Conservation (phyloP, 2,888 invertebrate genomes). For the Eledone cirrhosa region DNA sequence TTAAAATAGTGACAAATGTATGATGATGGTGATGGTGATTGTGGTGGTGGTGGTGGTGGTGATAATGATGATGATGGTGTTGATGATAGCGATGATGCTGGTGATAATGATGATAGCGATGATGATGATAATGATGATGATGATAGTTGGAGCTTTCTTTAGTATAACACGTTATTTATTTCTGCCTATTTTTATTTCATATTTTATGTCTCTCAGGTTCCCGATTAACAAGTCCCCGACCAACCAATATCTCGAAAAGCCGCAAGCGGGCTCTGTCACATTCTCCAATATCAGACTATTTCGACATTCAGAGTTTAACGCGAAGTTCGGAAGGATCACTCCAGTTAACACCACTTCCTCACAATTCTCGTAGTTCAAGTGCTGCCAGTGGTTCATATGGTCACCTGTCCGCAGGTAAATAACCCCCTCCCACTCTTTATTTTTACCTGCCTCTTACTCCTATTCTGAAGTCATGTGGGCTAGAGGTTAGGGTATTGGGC, state of each 20-base stretch:
- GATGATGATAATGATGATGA: neutral
- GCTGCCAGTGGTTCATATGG: constrained; percentile 94
- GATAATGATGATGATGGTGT: no score
- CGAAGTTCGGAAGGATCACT: constrained; percentile 91
- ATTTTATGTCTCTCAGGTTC: constrained; percentile 68
- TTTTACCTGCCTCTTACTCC: neutral
- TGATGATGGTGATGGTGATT: no score
- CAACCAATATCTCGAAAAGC: constrained; percentile 67
- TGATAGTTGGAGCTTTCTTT: neutral
- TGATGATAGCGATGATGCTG: no score
- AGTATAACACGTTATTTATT: neutral
- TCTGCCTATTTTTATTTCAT: neutral
- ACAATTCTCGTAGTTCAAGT: constrained; percentile 67
- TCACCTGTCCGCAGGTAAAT: constrained; percentile 88
- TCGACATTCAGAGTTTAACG: constrained; percentile 95
- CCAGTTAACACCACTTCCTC: constrained; percentile 58
- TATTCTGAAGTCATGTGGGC: no score
- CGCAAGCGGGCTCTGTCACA: constrained; percentile 93
- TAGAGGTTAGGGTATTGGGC: no score
- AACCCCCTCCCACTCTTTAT: neutral
- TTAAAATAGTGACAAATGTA: no score
- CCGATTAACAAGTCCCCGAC: constrained; percentile 77
- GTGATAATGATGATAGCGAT: no score
- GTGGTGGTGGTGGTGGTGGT: no score
- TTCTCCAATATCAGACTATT: constrained; percentile 90